These are phyloP conservation scores for Choloepus didactylus DNA, from an alignment of 2,797 vertebrate genomes.

Conservation along the genomic window DNA sequence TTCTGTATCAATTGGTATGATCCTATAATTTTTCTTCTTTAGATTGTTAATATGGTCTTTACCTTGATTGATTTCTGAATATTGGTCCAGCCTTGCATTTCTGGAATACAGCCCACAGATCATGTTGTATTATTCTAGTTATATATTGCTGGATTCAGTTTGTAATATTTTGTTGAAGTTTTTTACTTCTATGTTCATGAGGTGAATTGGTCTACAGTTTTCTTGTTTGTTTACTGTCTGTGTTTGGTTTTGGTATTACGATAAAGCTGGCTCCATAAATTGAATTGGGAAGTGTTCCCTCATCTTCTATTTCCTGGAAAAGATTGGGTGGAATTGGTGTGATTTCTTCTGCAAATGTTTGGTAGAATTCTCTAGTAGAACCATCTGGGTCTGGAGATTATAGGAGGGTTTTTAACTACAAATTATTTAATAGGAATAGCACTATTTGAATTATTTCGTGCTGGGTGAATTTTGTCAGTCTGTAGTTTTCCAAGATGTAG, in stretches of 20 bases:
- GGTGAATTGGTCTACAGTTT: neutral
- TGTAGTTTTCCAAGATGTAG: neutral
- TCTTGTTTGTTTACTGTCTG: neutral
- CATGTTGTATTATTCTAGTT: neutral
- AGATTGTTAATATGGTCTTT: neutral
- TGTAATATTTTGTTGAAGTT: neutral
- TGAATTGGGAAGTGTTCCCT: neutral
- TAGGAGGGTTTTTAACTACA: neutral
- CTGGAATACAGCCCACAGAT: neutral
- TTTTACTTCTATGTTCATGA: neutral
- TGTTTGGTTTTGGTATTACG: neutral
- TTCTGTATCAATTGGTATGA: neutral
- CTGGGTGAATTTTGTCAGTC: neutral
- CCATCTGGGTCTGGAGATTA: neutral
- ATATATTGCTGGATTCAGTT: neutral
- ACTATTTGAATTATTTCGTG: neutral
- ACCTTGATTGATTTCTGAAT: neutral
- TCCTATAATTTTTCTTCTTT: neutral
- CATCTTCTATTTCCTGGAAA: too few species aligned
- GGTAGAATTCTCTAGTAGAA: neutral
- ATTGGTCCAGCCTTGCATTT: neutral
- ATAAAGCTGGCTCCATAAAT: neutral
- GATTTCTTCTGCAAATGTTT: neutral
- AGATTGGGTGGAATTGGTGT: neutral
- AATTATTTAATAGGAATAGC: neutral